Evolutionary conservation across 2,113 vertebrate species (phyloP).

Genomic region (Xenopus borealis): DNA sequence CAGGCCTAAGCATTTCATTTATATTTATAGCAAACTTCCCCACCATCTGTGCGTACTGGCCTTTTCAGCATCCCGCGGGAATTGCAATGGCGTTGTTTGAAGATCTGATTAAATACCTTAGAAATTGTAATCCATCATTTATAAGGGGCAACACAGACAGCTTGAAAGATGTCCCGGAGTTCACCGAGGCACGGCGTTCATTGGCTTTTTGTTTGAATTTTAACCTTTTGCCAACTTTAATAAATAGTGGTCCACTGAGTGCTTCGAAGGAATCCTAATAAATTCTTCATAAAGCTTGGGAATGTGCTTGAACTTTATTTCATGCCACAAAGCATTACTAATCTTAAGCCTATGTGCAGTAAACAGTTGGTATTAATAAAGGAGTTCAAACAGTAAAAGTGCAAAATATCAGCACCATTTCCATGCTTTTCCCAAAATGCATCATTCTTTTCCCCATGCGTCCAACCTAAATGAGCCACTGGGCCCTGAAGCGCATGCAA

Average conservation of each 20-base stretch:
- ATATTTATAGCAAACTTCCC: slow-evolving; percentile 48
- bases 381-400: too few relatives aligned
- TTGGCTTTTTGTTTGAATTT: slow-evolving; percentile 27
- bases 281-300: too few relatives aligned
- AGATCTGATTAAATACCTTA: slow-evolving; percentile 64
- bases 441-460: too few relatives aligned
- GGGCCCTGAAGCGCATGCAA: too few relatives aligned
- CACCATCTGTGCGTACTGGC: slow-evolving; percentile 60
- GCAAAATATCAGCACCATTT: too few relatives aligned
- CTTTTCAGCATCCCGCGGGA: slow-evolving; percentile 50
- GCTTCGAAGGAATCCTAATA: not conserved
- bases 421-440: too few relatives aligned
- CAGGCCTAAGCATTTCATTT: slow-evolving; percentile 45
- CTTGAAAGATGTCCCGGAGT: slow-evolving; percentile 31
- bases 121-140: slow-evolving; percentile 58
- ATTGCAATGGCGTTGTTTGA: slow-evolving; percentile 56
- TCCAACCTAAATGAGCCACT: too few relatives aligned
- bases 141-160: slow-evolving; percentile 44
- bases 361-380: too few relatives aligned
- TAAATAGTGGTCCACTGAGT: not conserved
- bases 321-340: too few relatives aligned
- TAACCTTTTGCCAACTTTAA: slow-evolving; percentile 41
- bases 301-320: too few relatives aligned
- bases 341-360: too few relatives aligned
- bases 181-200: slow-evolving; percentile 47